Percentiles rank a stretch among this genome's conserved stretches.
phyloP scores from a whole-genome alignment of 2,888 invertebrate species.

The Epiblema foenella region DNA sequence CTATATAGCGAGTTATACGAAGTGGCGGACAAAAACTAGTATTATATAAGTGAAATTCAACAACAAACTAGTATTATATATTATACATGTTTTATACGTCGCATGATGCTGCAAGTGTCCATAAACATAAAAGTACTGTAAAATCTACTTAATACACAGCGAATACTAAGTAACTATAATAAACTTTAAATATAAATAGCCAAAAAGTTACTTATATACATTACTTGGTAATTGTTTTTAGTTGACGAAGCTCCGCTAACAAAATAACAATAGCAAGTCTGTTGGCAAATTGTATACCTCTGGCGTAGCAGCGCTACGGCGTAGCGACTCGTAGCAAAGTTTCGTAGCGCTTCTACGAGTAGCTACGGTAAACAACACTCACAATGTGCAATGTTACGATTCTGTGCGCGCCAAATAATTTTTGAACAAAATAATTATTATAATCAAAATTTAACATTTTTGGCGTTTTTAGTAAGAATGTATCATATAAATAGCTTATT shows the following conservation, averaged over 20 bases:
- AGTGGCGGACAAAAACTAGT: no score
- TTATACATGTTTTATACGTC: no score
- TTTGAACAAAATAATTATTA: no score
- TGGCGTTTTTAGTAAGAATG: no score
- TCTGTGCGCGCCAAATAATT: background rate
- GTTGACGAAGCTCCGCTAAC: slow-evolving; percentile 18
- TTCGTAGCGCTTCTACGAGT: slow-evolving; percentile 23
- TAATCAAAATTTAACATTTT: no score
- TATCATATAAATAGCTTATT: no score
- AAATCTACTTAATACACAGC: background rate
- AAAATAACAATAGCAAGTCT: slow-evolving; percentile 25
- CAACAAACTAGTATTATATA: no score
- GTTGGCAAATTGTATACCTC: slow-evolving; percentile 29
- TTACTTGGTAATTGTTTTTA: slow-evolving; percentile 19
- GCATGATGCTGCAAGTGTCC: no score
- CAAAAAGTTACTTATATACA: slow-evolving; percentile 11
- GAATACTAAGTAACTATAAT: background rate
- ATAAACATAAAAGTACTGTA: no score
- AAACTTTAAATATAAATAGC: background rate
- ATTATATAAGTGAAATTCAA: no score
- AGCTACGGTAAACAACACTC: background rate
- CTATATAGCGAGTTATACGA: no score
- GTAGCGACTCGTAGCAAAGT: slow-evolving; percentile 26
- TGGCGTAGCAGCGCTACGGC: slow-evolving; percentile 25
- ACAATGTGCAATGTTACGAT: background rate